Conservation (phyloP, 35 echinoderm and acorn worm genomes). For the Stichopus chloronotus region DNA sequence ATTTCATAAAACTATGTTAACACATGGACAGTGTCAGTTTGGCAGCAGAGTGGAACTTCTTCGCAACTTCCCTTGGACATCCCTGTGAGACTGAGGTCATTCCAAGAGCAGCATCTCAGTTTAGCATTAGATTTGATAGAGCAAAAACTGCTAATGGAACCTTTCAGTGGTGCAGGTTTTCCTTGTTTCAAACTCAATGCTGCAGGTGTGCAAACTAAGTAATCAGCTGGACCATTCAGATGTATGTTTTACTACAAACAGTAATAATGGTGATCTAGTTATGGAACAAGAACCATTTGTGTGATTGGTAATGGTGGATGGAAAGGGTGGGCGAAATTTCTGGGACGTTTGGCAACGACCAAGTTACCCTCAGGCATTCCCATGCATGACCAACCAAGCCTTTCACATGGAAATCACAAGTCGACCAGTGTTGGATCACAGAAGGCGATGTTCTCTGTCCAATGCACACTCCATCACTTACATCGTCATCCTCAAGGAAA, state of each 20-base stretch:
- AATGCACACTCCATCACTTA: too few relatives aligned
- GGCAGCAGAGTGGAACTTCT: too few relatives aligned
- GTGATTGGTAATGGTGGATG: background rate
- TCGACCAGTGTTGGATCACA: too few relatives aligned
- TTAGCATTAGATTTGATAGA: background rate
- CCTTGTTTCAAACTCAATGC: background rate
- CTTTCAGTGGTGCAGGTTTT: background rate
- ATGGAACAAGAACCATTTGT: background rate
- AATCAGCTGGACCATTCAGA: background rate
- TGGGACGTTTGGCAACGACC: too few relatives aligned
- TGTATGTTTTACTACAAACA: background rate
- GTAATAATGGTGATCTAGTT: background rate
- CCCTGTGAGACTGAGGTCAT: background rate
- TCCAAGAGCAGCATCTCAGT: background rate
- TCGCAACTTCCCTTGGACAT: too few relatives aligned
- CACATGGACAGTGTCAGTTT: too few relatives aligned
- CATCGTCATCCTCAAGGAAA: too few relatives aligned
- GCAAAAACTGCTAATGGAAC: background rate
- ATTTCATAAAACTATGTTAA: too few relatives aligned
- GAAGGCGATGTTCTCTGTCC: too few relatives aligned
- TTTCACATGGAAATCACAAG: too few relatives aligned
- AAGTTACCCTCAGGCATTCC: too few relatives aligned
- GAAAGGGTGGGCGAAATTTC: background rate
- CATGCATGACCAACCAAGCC: too few relatives aligned
- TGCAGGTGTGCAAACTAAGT: background rate